Evolutionary conservation across 2,797 vertebrate genomes (phyloP).

Genomic region (Gymnoscopelus braueri): DNA sequence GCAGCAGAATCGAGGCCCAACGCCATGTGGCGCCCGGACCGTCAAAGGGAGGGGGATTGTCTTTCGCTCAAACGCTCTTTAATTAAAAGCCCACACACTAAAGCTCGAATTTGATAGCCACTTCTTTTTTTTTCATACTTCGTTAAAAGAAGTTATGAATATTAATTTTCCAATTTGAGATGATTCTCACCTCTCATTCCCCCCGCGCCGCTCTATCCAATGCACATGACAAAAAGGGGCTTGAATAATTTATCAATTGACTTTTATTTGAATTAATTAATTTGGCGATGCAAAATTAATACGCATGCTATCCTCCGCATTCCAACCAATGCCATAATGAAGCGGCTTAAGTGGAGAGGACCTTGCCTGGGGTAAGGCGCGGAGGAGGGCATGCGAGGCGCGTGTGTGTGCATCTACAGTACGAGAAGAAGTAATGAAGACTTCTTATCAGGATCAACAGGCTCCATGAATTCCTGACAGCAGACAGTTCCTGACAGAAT

Average conservation of each 20-base stretch:
- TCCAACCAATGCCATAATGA: conserved; percentile 67
- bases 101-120: conserved; percentile 68
- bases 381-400: conserved; percentile 19
- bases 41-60: conserved; percentile 52
- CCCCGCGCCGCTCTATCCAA: conserved; percentile 60
- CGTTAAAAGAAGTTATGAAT: conserved; percentile 91
- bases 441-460: conserved; percentile 52
- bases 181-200: conserved; percentile 73
- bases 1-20: too few species aligned
- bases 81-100: conserved; percentile 60
- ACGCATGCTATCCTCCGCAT: conserved; percentile 67
- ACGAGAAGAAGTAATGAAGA: conserved; percentile 52
- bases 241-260: conserved; percentile 95
- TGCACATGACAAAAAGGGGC: conserved; percentile 71
- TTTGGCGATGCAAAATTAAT: conserved; percentile 92
- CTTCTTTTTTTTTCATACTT: conserved; percentile 67
- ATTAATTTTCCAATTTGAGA: conserved; percentile 92
- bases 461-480: conserved; percentile 9
- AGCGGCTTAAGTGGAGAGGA: conserved; percentile 68
- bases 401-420: conserved; percentile 36
- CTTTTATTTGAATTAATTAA: conserved; percentile 91
- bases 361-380: conserved; percentile 61
- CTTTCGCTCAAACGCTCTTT: conserved; percentile 50
- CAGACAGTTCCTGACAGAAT: too few species aligned
- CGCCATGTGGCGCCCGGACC: neutral